A percentile compares a stretch with the other conserved stretches of the same genome.
phyloP scores from a whole-genome alignment of 2,113 vertebrate genomes.

The Rattus rattus region DNA sequence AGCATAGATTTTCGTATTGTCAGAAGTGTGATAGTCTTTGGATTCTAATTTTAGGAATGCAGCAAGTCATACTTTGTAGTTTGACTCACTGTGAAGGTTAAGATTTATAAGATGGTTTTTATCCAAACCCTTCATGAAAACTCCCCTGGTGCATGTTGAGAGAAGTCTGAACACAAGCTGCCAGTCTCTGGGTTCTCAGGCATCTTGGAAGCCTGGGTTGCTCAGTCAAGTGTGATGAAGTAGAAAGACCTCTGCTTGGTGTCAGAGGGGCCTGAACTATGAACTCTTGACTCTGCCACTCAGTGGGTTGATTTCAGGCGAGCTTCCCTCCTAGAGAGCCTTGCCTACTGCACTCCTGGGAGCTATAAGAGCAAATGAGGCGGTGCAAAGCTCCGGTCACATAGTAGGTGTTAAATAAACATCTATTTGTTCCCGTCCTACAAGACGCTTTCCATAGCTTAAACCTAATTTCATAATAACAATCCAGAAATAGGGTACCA shows the following conservation, averaged over 20 bases:
- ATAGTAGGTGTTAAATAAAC: background rate
- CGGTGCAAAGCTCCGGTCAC: background rate
- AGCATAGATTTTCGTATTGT: conserved; percentile 26
- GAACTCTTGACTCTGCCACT: background rate
- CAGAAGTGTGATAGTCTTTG: conserved; percentile 39
- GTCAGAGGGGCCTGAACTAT: background rate
- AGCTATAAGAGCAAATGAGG: background rate
- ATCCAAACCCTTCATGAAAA: conserved; percentile 10
- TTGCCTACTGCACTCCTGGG: background rate
- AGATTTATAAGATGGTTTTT: conserved; percentile 59
- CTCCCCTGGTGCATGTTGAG: background rate
- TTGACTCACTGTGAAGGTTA: conserved; percentile 55
- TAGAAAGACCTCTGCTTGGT: background rate
- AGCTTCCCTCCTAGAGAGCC: background rate
- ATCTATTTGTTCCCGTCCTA: background rate
- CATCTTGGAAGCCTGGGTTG: background rate
- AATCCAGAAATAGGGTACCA: background rate
- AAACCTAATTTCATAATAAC: background rate
- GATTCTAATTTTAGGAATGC: conserved; percentile 58
- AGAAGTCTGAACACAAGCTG: background rate
- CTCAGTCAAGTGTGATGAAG: background rate
- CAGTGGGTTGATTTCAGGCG: background rate
- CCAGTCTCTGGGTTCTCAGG: background rate
- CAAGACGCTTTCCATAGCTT: background rate
- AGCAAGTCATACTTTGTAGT: conserved; percentile 33